Conservation (phyloP, 2,113 vertebrate genomes). For the Tinamus guttatus region DNA sequence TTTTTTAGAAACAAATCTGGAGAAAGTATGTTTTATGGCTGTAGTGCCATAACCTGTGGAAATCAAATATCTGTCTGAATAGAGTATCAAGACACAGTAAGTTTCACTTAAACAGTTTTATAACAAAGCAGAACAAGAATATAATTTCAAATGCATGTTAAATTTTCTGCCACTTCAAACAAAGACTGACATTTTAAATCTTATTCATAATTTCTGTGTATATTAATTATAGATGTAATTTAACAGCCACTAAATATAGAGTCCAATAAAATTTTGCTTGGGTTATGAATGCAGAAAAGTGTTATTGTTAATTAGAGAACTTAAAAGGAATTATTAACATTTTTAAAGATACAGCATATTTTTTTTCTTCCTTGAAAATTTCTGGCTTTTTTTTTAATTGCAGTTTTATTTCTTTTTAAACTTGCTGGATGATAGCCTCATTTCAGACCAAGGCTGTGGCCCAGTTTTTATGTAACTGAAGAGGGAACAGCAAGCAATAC, state of each 20-base stretch:
- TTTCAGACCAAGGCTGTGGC: background rate
- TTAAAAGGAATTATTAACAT: background rate
- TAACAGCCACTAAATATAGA: background rate
- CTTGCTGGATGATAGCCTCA: background rate
- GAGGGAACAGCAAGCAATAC: background rate
- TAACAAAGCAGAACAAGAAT: background rate
- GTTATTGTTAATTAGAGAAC: background rate
- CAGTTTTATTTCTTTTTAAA: background rate
- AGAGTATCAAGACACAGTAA: background rate
- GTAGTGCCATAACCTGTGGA: background rate
- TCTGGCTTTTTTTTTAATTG: background rate
- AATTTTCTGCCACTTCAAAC: conserved; percentile 14
- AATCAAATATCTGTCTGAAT: background rate
- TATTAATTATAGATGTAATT: conserved; percentile 33
- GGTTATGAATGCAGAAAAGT: background rate
- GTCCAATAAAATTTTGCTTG: background rate
- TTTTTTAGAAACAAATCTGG: background rate
- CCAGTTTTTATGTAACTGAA: background rate
- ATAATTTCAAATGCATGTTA: background rate
- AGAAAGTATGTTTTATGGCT: background rate
- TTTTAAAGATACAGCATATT: background rate
- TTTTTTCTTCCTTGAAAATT: background rate
- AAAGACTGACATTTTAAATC: conserved; percentile 3
- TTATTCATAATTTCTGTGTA: background rate
- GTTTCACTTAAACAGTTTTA: background rate